Evolutionary conservation across 2,888 invertebrate species (phyloP).

Genomic region (Chloromyia formosa): DNA sequence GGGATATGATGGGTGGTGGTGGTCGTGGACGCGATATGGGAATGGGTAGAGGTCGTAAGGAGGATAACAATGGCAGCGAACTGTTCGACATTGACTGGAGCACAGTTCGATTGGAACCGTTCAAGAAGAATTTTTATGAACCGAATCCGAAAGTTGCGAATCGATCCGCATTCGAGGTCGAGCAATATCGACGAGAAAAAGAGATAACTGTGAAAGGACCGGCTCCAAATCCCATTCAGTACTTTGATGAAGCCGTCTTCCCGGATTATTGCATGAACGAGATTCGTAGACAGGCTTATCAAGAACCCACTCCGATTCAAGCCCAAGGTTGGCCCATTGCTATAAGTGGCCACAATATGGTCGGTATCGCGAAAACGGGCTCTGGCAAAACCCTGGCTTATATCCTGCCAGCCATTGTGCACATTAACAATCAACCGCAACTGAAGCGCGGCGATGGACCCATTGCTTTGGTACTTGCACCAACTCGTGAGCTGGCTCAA

Average conservation of each 20-base stretch:
- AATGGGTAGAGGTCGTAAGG: conserved; percentile 54
- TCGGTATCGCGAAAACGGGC: conserved; percentile 86
- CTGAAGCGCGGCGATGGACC: conserved; percentile 84
- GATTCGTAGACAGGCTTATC: conserved; percentile 72
- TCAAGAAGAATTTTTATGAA: conserved; percentile 84
- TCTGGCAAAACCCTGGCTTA: conserved; percentile 84
- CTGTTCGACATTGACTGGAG: conserved; percentile 69
- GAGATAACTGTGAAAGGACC: conserved; percentile 80
- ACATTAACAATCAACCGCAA: conserved; percentile 83
- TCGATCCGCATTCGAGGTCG: conserved; percentile 74
- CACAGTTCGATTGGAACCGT: conserved; percentile 69
- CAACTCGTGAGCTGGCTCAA: conserved; percentile 80
- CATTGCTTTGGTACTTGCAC: conserved; percentile 81
- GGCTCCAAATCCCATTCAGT: conserved; percentile 79
- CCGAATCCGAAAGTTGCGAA: conserved; percentile 73
- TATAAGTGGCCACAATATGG: conserved; percentile 81
- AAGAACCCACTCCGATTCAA: conserved; percentile 84
- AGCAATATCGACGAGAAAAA: conserved; percentile 72
- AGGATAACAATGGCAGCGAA: conserved; percentile 64
- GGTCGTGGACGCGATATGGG: conserved; percentile 74
- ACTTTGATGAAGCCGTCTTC: conserved; percentile 82
- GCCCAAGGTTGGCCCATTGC: conserved; percentile 89
- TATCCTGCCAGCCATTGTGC: conserved; percentile 84
- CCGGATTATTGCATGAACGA: conserved; percentile 77
- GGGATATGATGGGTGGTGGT: background rate